Conservation (phyloP, 2,113 vertebrate genomes). For the Collichthys lucidus region DNA sequence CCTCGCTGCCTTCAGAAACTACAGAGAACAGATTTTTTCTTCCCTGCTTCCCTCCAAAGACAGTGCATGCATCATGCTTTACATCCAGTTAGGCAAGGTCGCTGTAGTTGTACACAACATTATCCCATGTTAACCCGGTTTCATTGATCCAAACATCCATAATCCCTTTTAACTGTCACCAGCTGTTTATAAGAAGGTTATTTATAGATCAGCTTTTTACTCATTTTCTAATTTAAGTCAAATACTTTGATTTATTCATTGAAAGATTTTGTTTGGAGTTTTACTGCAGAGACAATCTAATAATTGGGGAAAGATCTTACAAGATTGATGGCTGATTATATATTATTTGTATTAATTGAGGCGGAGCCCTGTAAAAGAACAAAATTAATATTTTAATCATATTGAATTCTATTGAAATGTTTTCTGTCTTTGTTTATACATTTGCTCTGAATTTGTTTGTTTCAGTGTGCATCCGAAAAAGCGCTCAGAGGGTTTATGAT, state of each 20-base stretch:
- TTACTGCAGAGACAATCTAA: neutral
- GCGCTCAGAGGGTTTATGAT: slow-evolving; percentile 11
- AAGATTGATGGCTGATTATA: neutral
- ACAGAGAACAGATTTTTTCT: slow-evolving; percentile 13
- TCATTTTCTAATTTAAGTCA: neutral
- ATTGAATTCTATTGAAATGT: slow-evolving; percentile 8
- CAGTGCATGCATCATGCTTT: neutral
- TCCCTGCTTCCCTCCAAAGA: neutral
- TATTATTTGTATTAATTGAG: neutral
- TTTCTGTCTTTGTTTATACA: slow-evolving; percentile 15
- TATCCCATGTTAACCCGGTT: neutral
- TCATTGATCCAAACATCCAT: neutral
- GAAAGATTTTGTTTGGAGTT: neutral
- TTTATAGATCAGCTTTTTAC: neutral
- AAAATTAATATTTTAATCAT: neutral
- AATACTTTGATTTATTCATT: neutral
- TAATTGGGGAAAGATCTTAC: neutral
- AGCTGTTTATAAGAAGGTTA: neutral
- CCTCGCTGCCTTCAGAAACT: slow-evolving; percentile 39
- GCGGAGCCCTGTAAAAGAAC: neutral
- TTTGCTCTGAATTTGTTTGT: slow-evolving; percentile 6
- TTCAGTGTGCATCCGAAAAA: slow-evolving; percentile 4
- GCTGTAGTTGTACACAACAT: neutral
- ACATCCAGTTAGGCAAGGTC: slow-evolving; percentile 1
- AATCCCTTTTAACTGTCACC: neutral